Evolutionary conservation across 2,113 vertebrate species (phyloP).

Genomic region (Catharus minimus): DNA sequence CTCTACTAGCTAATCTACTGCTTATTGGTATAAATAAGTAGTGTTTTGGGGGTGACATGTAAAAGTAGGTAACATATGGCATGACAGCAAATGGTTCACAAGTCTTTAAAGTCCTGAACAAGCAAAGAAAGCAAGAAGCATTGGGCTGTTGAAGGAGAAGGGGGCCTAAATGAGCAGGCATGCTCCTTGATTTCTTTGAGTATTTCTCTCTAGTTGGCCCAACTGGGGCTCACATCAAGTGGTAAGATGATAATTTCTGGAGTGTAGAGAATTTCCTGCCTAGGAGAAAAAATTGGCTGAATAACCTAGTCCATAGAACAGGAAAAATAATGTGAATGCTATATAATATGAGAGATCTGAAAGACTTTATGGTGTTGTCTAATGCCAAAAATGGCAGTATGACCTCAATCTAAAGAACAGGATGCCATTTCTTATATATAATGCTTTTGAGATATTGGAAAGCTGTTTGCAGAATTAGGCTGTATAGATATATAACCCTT

Average conservation of each 20-base stretch:
- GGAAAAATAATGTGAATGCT: not conserved
- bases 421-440: not conserved
- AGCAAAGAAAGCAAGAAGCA: not conserved
- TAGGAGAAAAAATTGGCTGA: not conserved
- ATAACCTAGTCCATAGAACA: not conserved
- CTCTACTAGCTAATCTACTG: constrained; percentile 73
- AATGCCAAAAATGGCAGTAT: not conserved
- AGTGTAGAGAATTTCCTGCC: not conserved
- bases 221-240: not conserved
- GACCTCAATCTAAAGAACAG: not conserved
- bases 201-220: not conserved
- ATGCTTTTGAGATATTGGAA: not conserved
- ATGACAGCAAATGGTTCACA: not conserved
- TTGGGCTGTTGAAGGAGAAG: not conserved
- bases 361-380: not conserved
- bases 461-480: not conserved
- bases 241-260: not conserved
- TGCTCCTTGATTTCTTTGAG: not conserved
- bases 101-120: not conserved
- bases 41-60: constrained; percentile 57
- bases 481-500: not conserved
- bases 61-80: not conserved
- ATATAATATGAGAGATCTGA: not conserved
- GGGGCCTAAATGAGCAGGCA: not conserved
- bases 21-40: constrained; percentile 69